phyloP scores from a whole-genome alignment of 2,888 invertebrate species.

The Cerastoderma edule region DNA sequence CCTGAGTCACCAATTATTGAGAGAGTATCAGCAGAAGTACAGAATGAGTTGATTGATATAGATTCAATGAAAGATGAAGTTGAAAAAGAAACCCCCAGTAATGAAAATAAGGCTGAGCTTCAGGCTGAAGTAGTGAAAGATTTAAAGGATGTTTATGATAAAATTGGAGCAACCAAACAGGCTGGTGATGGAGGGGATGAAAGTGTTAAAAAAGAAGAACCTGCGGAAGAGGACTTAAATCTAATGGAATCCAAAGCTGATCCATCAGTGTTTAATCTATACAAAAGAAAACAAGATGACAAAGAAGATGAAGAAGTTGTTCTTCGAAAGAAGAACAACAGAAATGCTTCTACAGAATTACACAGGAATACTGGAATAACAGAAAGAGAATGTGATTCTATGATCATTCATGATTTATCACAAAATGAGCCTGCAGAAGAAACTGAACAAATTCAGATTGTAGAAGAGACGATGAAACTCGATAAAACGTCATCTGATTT shows the following conservation, averaged over 20 bases:
- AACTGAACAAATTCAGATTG: not conserved
- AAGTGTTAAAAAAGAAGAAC: not conserved
- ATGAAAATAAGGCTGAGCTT: conserved; percentile 1
- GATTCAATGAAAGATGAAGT: conserved; percentile 36
- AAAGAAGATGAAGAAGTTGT: conserved; percentile 23
- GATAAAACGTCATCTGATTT: not conserved
- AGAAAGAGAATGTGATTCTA: conserved; percentile 28
- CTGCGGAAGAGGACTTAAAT: conserved; percentile 11
- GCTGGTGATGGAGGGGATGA: not conserved
- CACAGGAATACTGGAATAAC: conserved; percentile 18
- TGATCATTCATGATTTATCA: conserved; percentile 41
- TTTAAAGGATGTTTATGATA: conserved; percentile 46
- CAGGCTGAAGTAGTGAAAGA: conserved; percentile 47
- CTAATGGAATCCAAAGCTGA: too few species aligned
- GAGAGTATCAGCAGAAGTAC: conserved; percentile 40
- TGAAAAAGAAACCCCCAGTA: conserved; percentile 22
- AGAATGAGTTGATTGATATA: conserved; percentile 49
- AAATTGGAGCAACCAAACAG: conserved; percentile 37
- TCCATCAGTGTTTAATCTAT: conserved; percentile 1
- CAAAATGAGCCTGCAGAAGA: not conserved
- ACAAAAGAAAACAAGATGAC: conserved; percentile 12
- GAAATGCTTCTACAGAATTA: not conserved
- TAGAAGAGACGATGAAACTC: not conserved
- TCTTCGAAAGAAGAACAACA: conserved; percentile 23
- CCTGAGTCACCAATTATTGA: conserved; percentile 56